These are phyloP conservation scores for Drosophila tripunctata DNA, from an alignment of 2,888 invertebrate genomes.

Conservation along the genomic window DNA sequence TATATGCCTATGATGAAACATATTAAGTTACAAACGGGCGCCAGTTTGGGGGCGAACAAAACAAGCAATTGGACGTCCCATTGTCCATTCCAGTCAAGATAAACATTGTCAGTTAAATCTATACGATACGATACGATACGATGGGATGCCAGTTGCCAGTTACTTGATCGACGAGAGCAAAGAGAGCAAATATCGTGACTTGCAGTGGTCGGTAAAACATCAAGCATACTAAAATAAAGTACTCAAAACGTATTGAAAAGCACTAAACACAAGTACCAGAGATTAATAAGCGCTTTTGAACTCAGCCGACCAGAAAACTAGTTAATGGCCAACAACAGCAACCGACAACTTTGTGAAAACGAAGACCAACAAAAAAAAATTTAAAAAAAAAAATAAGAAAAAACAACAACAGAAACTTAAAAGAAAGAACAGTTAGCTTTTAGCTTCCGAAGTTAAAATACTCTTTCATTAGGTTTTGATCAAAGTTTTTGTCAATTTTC, in stretches of 20 bases:
- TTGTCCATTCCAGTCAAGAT: constrained; percentile 14
- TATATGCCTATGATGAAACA: neutral
- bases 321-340: constrained; percentile 66
- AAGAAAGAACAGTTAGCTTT: constrained; percentile 16
- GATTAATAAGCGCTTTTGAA: constrained; percentile 83
- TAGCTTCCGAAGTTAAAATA: constrained; percentile 11
- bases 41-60: constrained; percentile 30
- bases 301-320: constrained; percentile 82
- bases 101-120: constrained; percentile 24
- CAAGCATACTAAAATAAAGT: constrained; percentile 81
- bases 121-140: constrained; percentile 19
- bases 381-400: constrained; percentile 6
- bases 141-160: constrained; percentile 18
- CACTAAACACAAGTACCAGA: constrained; percentile 80
- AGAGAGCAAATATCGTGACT: constrained; percentile 67
- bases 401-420: neutral
- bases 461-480: neutral
- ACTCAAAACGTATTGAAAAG: constrained; percentile 81
- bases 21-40: constrained; percentile 64
- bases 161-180: constrained; percentile 32
- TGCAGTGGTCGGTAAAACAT: constrained; percentile 78
- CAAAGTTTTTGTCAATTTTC: too few species aligned
- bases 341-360: constrained; percentile 28
- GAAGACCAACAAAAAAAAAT: constrained; percentile 1
- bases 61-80: constrained; percentile 5